Conservation (phyloP, 2,888 invertebrate genomes). For the Phlogophora meticulosa region DNA sequence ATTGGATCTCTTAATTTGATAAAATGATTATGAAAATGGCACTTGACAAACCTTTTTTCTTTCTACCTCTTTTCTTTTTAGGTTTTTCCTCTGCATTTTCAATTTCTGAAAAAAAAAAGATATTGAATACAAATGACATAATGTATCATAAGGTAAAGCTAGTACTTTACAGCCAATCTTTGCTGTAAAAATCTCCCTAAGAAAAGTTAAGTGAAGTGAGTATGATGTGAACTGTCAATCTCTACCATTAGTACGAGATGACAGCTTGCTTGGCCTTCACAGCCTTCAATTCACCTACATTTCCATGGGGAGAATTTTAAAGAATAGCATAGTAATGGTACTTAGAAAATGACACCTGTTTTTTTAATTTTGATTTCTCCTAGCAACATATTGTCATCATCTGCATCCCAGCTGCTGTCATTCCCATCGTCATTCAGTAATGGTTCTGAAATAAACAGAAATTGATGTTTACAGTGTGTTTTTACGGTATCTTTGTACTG, state of each 20-base stretch:
- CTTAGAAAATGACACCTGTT: slow-evolving; percentile 33
- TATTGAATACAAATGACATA: too few species aligned
- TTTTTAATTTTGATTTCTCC: slow-evolving; percentile 73
- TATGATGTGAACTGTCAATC: too few species aligned
- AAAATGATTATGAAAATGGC: neutral
- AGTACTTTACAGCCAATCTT: too few species aligned
- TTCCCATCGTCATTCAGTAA: slow-evolving; percentile 68
- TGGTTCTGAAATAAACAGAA: slow-evolving; percentile 72
- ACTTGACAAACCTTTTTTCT: slow-evolving; percentile 77
- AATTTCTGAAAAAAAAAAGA: slow-evolving; percentile 66
- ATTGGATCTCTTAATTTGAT: too few species aligned
- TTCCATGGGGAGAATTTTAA: too few species aligned
- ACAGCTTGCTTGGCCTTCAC: too few species aligned
- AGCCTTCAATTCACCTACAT: too few species aligned
- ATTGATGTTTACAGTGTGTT: neutral
- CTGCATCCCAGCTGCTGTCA: slow-evolving; percentile 83
- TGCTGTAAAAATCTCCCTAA: too few species aligned
- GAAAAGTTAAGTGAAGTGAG: too few species aligned
- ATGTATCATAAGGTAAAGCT: too few species aligned
- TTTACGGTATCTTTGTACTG: neutral
- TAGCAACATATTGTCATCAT: slow-evolving; percentile 81
- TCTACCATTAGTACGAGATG: too few species aligned
- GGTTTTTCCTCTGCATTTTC: slow-evolving; percentile 61
- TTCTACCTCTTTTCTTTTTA: slow-evolving; percentile 83
- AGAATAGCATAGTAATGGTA: neutral